These are phyloP conservation scores for Hydroisotoma schaefferi DNA, from an alignment of 2,888 invertebrate species.

Conservation along the genomic window DNA sequence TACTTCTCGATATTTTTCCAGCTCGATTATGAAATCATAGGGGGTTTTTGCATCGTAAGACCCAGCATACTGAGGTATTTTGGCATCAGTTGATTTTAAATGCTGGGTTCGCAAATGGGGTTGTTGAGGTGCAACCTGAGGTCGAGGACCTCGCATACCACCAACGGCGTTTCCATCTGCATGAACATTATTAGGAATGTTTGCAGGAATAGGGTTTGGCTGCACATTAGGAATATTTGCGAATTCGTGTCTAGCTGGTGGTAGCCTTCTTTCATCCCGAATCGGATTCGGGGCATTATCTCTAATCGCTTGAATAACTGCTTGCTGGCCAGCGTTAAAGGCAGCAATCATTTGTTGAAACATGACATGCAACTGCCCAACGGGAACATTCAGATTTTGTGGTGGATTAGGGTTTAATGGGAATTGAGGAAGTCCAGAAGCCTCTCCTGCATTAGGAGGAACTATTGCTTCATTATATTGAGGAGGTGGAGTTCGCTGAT, in stretches of 20 bases:
- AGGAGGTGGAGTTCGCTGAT: neutral
- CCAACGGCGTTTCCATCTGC: too few species aligned
- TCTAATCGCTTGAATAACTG: neutral
- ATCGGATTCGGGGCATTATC: neutral
- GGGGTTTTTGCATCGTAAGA: neutral
- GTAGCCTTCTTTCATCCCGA: too few species aligned
- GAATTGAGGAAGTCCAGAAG: neutral
- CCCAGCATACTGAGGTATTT: constrained; percentile 7
- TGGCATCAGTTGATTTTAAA: neutral
- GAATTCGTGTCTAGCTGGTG: too few species aligned
- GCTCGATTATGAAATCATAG: constrained; percentile 1
- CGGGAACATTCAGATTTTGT: too few species aligned
- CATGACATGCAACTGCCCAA: neutral
- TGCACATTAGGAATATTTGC: too few species aligned
- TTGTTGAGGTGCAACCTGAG: neutral
- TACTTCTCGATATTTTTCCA: constrained; percentile 10
- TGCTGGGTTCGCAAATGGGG: neutral
- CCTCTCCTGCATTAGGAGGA: neutral
- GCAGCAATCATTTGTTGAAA: neutral
- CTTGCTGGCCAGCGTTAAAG: neutral
- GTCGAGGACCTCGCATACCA: neutral
- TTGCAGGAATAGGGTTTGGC: too few species aligned
- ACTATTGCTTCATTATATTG: neutral
- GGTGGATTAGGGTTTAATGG: neutral
- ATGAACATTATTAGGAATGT: too few species aligned